Conservation (phyloP, 2,888 invertebrate genomes). For the Halocaridina rubra region DNA sequence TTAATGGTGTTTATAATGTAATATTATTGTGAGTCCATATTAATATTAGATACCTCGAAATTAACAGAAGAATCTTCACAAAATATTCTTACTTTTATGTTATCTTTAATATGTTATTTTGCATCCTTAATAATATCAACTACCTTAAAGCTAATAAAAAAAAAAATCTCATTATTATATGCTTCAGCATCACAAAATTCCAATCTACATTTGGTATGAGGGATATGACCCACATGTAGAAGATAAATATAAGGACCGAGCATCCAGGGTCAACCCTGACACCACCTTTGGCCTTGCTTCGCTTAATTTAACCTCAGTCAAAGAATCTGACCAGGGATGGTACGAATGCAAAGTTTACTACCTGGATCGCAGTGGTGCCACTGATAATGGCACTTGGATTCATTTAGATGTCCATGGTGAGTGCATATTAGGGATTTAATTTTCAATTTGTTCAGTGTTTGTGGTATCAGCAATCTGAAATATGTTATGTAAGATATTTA, state of each 20-base stretch:
- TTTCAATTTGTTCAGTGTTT: no score
- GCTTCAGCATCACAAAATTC: constrained; percentile 96
- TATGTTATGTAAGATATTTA: no score
- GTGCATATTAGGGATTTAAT: constrained; percentile 65
- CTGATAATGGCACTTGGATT: constrained; percentile 96
- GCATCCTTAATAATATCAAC: no score
- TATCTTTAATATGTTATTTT: no score
- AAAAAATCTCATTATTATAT: no score
- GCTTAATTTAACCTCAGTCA: constrained; percentile 94
- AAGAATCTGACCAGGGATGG: constrained; percentile 95
- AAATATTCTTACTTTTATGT: no score
- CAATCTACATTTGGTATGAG: constrained; percentile 98
- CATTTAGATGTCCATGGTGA: constrained; percentile 95
- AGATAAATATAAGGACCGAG: constrained; percentile 91
- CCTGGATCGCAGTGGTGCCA: constrained; percentile 92
- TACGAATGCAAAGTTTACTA: constrained; percentile 95
- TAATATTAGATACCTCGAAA: no score
- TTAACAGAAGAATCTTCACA: no score
- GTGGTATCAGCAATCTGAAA: no score
- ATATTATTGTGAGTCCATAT: no score
- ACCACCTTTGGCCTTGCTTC: constrained; percentile 84
- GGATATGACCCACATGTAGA: constrained; percentile 97
- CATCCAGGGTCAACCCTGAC: constrained; percentile 88
- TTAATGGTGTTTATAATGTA: no score
- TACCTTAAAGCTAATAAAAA: no score